Evolutionary conservation across 2,888 invertebrate genomes (phyloP), one percentile per base, ranked within the genome.

Genomic region (Aporophyla nigra): DNA sequence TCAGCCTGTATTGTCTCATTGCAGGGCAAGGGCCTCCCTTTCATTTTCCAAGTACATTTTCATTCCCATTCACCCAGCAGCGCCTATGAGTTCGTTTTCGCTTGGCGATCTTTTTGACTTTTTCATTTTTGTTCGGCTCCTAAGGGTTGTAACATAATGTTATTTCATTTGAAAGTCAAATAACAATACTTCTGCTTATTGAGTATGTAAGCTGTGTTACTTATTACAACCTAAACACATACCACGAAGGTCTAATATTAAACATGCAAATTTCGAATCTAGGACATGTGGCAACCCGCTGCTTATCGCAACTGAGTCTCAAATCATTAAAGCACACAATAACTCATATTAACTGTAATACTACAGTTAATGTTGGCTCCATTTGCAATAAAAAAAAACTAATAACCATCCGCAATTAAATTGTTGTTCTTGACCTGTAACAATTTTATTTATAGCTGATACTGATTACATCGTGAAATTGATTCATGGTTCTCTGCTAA

Each of bases 341-440:
- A 85, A 80, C 82, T 84, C 81, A 82, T 79, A 86, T 88, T 88
- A 90, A 91, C 91, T 87, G 90, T 91, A 89, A 77, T 87, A 82
- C 63, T 88, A 92, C 91, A 88, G 90, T 90, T 90, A 90, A 88
- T 89, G 77, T 69, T 54, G 80, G 80, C 74, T 87, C 59, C 82
- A 88, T 85, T 82, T 74, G 86, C 80, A 84, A 83, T 88, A 85
- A 86, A 87, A 86, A 87, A 59, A 86, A 88, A 74, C 61, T 71
- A 86, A 86, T 87, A 86, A 80, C 56, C 40, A 82, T 76, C 65
- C 27, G 78, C 66, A 84, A 84, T 88, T 82, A 86, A 79, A 73
- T 46, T 46, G 72, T 59, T 62, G 76, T 68, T 88, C 82, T 84
- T 86, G 88, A 82, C 84, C 84, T 69, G 71, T 61, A 77, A 71